Evolutionary conservation across 2,113 vertebrate genomes (phyloP).

Genomic region (Hemicordylus capensis): DNA sequence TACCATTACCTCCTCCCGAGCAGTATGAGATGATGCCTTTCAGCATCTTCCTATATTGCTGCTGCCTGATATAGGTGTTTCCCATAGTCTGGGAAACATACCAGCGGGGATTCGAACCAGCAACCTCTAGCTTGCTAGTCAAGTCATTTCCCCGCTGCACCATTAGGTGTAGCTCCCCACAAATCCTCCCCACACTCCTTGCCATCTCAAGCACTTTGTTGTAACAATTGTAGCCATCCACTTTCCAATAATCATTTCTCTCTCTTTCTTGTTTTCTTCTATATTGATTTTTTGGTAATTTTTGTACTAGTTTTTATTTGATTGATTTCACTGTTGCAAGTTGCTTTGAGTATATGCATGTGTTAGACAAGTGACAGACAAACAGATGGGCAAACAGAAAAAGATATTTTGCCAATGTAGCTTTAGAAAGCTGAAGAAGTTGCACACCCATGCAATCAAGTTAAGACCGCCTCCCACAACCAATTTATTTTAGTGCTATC

Average conservation of each 20-base stretch:
- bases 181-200: not conserved
- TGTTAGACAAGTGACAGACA: too few species aligned
- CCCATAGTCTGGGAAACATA: too few species aligned
- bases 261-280: not conserved
- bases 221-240: not conserved
- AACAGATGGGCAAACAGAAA: not conserved
- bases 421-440: not conserved
- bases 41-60: too few species aligned
- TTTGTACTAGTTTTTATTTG: not conserved
- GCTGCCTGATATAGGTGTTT: too few species aligned
- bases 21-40: too few species aligned
- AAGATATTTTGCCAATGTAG: not conserved
- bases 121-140: too few species aligned
- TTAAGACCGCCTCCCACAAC: not conserved
- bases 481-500: not conserved
- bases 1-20: too few species aligned
- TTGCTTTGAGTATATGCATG: not conserved
- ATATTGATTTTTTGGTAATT: too few species aligned
- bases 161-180: too few species aligned
- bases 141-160: too few species aligned
- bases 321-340: not conserved
- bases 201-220: not conserved
- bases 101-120: too few species aligned
- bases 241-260: not conserved
- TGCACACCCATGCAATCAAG: not conserved